Percentiles rank a stretch among this genome's conserved stretches.
These are phyloP conservation scores for Dufourea novaeangliae DNA, from an alignment of 1,140 invertebrate species.

Conservation along the genomic window DNA sequence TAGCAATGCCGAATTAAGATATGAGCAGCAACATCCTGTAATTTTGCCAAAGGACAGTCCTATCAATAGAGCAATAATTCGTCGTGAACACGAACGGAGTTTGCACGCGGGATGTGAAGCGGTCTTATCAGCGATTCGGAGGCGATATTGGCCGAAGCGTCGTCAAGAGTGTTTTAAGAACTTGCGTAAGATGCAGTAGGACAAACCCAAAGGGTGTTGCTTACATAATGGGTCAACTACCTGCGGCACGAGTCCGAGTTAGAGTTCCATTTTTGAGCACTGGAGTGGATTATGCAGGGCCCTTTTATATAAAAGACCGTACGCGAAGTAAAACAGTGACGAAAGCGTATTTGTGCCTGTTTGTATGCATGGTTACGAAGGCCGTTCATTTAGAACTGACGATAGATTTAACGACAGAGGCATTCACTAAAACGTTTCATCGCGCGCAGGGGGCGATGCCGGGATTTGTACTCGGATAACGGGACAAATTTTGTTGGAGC, in stretches of 20 bases:
- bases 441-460: too few relatives aligned
- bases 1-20: neutral
- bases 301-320: neutral
- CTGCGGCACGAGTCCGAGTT: neutral
- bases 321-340: neutral
- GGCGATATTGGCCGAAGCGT: neutral
- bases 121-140: too few relatives aligned
- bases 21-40: neutral
- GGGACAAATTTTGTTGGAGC: too few relatives aligned
- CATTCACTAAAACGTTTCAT: neutral
- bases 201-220: fast-evolving
- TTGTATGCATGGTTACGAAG: neutral
- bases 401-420: neutral
- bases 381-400: conserved; percentile 16
- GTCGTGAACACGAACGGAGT: too few relatives aligned
- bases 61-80: neutral
- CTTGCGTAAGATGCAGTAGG: neutral
- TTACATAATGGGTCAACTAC: conserved; percentile 15
- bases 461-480: too few relatives aligned
- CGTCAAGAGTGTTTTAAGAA: neutral
- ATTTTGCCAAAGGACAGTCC: neutral
- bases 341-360: neutral
- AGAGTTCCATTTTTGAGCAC: neutral
- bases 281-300: conserved; percentile 5
- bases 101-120: too few relatives aligned